Evolutionary conservation across 2,113 vertebrate species (phyloP), one percentile per base, ranked within the genome.

Genomic region (Toxotes chatareus): DNA sequence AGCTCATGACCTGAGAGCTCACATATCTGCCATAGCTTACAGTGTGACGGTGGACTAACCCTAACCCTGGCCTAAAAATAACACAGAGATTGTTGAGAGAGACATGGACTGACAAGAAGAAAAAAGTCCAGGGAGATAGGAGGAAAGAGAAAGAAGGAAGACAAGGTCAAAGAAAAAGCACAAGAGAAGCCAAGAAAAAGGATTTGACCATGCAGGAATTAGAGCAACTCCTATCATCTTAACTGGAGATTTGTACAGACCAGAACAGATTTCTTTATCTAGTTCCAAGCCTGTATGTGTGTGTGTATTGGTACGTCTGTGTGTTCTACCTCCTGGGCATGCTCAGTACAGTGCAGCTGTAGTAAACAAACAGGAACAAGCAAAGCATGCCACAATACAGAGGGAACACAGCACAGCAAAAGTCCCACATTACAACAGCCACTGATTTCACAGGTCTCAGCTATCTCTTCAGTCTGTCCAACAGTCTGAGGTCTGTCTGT

Each of bases 11-110:
- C 76, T 53, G 53, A 80, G 68, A 80, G 72, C 80, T 83, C 64
- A 82, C 80, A 87, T 91, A 78, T 85, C 82, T 92, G 84, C 69
- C 90, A 86, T 88, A 84, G 69, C 80, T 91, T 70, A 55, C 34
- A 88, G 80, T 77, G 82, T 82, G 77, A 71, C 76, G 21, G 83
- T 67, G 73, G 73, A 73, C 85, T 77, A 82, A 87, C 82, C 71
- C 85, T 65, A 27, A 84, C 76, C 66, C 66, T 55, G 62, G 62
- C 34, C 91, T 93, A 93, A 87, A 94, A 94, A 94, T 94, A 94
- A 88, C 88, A 83, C 73, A 51, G 16, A 83, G 77, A 82, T 83
- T 83, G 82, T 80, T 69, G 79, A 69, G 59, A 61, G 76, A 79
- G 82, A 78, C 55, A 40, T 36, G 70, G 85, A 76, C 62, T 32